Percentiles rank a stretch among this genome's conserved stretches.
Evolutionary conservation across 2,888 invertebrate genomes (phyloP).

Genomic region (Flexamia atlantica): DNA sequence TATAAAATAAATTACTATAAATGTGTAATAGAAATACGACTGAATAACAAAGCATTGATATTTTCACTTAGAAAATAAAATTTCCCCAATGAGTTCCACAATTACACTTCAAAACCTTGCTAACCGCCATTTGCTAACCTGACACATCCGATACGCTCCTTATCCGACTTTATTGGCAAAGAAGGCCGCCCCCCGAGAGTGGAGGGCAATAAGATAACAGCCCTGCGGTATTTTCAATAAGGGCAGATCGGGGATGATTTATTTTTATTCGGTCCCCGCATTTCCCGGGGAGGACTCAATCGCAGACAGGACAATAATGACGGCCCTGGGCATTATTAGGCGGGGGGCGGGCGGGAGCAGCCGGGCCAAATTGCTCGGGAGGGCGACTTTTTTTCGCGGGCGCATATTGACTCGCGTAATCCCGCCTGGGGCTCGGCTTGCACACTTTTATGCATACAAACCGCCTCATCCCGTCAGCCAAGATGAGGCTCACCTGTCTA

Average conservation of each 20-base stretch:
- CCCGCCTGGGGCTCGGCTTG: conserved; percentile 60
- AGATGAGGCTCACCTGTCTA: conserved; percentile 36
- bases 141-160: background rate
- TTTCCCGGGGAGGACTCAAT: conserved; percentile 45
- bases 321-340: conserved; percentile 62
- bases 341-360: conserved; percentile 23
- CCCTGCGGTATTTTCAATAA: conserved; percentile 55
- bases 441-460: conserved; percentile 64
- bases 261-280: conserved; percentile 52
- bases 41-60: too few relatives aligned
- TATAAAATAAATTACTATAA: too few relatives aligned
- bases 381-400: conserved; percentile 62
- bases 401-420: conserved; percentile 65
- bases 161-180: background rate
- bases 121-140: background rate
- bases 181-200: background rate
- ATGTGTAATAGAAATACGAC: too few relatives aligned
- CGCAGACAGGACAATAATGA: conserved; percentile 64
- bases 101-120: too few relatives aligned
- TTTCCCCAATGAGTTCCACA: too few relatives aligned
- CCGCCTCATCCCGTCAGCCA: conserved; percentile 31
- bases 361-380: conserved; percentile 62
- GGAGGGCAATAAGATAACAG: conserved; percentile 34
- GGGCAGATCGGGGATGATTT: conserved; percentile 53
- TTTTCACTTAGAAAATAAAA: too few relatives aligned